Conservation (phyloP, 2,113 vertebrate genomes). For the Vireo altiloquus region DNA sequence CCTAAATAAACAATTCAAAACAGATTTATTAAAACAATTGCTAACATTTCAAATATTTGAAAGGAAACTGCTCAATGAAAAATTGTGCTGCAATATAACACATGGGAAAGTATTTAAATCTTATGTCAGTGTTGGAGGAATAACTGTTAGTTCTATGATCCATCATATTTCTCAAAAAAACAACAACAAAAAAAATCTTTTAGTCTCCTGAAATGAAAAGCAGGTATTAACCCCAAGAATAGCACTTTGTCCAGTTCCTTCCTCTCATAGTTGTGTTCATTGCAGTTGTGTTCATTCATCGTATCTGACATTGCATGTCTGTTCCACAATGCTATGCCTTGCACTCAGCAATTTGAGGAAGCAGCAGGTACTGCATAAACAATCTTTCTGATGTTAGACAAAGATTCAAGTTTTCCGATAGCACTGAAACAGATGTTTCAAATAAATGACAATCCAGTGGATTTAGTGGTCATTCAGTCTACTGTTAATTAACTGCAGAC, state of each 20-base stretch:
- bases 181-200: neutral
- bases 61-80: slow-evolving; percentile 35
- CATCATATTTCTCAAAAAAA: neutral
- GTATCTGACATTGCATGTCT: neutral
- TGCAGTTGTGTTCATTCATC: no score
- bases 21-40: slow-evolving; percentile 30
- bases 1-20: slow-evolving; percentile 19
- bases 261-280: neutral
- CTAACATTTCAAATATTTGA: neutral
- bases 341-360: no score
- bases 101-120: slow-evolving; percentile 23
- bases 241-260: neutral
- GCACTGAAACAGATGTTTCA: neutral
- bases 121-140: neutral
- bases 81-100: neutral
- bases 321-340: neutral
- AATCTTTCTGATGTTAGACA: neutral
- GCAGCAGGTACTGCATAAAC: no score
- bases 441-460: neutral
- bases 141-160: neutral
- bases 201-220: neutral
- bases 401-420: neutral
- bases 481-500: neutral
- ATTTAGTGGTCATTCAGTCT: neutral
- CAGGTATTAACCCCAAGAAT: neutral